Conservation (phyloP, 2,113 vertebrate species). For the Pituophis catenifer region DNA sequence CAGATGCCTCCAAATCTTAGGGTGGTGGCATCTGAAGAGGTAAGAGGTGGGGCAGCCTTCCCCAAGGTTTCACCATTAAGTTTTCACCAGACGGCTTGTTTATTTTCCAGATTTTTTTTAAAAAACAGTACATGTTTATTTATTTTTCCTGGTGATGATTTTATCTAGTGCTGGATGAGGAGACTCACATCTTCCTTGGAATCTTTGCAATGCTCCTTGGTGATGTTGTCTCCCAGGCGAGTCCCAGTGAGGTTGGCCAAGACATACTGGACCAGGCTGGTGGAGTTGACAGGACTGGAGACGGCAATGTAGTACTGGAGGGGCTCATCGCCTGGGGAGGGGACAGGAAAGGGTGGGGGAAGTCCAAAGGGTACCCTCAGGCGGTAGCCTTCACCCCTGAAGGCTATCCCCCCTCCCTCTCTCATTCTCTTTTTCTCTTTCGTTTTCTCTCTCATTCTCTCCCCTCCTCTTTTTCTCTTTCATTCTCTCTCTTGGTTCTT, state of each 20-base stretch:
- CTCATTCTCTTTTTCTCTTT: background rate
- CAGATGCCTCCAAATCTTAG: background rate
- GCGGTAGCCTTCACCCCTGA: background rate
- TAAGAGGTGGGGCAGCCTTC: background rate
- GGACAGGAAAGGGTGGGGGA: background rate
- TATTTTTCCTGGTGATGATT: background rate
- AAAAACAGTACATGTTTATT: background rate
- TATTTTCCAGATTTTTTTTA: background rate
- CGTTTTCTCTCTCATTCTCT: no score
- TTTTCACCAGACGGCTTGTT: background rate
- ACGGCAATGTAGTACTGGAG: conserved; percentile 86
- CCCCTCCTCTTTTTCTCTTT: no score
- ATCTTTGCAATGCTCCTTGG: conserved; percentile 78
- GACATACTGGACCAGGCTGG: conserved; percentile 77
- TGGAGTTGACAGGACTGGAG: conserved; percentile 68
- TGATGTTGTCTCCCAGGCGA: conserved; percentile 61
- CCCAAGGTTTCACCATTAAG: background rate
- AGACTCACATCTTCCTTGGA: conserved; percentile 77
- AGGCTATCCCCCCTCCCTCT: background rate
- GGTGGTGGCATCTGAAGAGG: background rate
- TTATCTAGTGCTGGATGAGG: background rate
- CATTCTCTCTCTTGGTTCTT: no score
- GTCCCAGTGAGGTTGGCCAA: conserved; percentile 87
- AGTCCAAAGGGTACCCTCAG: no score
- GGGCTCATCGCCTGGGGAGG: conserved; percentile 67